These are phyloP conservation scores for Lepilemur ruficaudatus DNA, from an alignment of 2,797 vertebrate genomes.

Conservation along the genomic window DNA sequence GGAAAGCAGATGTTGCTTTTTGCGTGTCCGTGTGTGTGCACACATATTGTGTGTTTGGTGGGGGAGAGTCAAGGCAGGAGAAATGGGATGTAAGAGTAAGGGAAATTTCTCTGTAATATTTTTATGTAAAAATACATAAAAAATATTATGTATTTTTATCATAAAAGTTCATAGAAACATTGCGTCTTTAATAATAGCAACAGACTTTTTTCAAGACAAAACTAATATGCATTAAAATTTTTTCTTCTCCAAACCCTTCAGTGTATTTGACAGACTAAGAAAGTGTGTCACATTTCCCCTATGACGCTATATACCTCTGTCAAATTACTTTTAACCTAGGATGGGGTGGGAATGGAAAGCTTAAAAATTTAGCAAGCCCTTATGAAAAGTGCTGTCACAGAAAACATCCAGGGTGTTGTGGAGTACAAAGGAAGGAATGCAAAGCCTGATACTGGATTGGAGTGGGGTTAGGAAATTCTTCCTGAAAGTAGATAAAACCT, in stretches of 20 bases:
- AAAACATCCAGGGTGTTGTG: neutral
- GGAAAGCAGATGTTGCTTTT: neutral
- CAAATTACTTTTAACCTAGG: conserved; percentile 5
- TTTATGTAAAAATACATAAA: too few species aligned
- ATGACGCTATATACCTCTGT: neutral
- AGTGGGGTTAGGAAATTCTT: neutral
- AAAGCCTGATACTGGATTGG: neutral
- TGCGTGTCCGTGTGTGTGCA: too few species aligned
- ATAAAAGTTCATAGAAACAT: conserved; percentile 36
- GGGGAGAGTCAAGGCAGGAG: neutral
- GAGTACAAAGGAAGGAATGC: neutral
- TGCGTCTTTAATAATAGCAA: neutral
- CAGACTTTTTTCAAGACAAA: neutral
- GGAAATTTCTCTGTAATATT: neutral
- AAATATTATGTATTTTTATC: neutral
- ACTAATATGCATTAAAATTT: neutral
- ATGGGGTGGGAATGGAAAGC: neutral
- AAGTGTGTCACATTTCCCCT: neutral
- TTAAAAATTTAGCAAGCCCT: conserved; percentile 13
- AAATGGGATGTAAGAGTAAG: neutral
- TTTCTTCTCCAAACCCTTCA: neutral
- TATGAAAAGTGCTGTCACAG: neutral
- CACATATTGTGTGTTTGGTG: neutral
- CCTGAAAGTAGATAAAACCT: neutral
- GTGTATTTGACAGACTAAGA: conserved; percentile 4